These are phyloP conservation scores for Eubasilissa splendida DNA, from an alignment of 2,888 invertebrate species.

Conservation along the genomic window DNA sequence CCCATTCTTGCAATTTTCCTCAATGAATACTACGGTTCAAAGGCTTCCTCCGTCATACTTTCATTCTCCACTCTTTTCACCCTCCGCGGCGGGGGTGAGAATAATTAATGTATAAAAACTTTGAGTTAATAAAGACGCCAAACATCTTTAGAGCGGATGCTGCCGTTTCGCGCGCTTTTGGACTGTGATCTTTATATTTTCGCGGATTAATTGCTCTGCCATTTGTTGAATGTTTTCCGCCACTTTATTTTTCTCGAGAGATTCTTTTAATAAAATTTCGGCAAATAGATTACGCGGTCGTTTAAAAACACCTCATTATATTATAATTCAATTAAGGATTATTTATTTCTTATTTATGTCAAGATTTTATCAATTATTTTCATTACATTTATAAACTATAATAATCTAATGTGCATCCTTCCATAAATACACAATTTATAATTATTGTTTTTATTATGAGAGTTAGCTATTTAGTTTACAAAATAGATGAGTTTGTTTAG, in stretches of 20 bases:
- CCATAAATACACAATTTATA: too few species aligned
- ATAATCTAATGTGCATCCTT: too few species aligned
- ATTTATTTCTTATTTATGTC: too few species aligned
- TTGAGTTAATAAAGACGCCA: constrained; percentile 55
- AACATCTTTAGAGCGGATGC: constrained; percentile 48
- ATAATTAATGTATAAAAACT: constrained; percentile 58
- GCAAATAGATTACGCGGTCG: too few species aligned
- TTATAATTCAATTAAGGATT: too few species aligned
- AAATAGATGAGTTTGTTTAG: too few species aligned
- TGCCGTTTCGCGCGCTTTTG: constrained; percentile 40
- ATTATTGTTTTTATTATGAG: too few species aligned
- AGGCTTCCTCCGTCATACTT: constrained; percentile 29
- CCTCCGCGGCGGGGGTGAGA: constrained; percentile 11
- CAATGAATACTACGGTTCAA: constrained; percentile 45
- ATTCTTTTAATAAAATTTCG: not conserved
- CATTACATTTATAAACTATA: too few species aligned
- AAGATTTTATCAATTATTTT: too few species aligned
- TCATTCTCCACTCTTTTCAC: constrained; percentile 24
- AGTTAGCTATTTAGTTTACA: too few species aligned
- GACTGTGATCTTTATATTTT: constrained; percentile 46
- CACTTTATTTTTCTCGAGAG: constrained; percentile 8
- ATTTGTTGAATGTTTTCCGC: constrained; percentile 50
- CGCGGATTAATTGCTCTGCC: constrained; percentile 48
- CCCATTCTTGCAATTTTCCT: constrained; percentile 38
- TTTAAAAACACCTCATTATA: too few species aligned